These are phyloP conservation scores for Xylophagus ater DNA, from an alignment of 2,888 invertebrate species.

Conservation along the genomic window DNA sequence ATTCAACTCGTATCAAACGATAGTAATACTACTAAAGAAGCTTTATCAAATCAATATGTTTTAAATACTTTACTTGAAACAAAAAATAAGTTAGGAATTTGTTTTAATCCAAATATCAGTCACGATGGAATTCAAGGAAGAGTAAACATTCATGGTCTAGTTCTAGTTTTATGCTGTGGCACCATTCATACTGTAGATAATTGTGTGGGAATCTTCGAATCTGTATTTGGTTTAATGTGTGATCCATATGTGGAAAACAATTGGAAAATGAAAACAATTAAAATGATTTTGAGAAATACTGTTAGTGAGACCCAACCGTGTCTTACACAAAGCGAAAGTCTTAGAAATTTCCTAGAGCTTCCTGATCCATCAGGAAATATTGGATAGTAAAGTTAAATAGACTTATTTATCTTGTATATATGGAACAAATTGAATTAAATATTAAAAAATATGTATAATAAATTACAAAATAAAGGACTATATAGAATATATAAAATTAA, in stretches of 20 bases:
- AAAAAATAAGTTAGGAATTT: constrained; percentile 39
- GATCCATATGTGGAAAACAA: constrained; percentile 52
- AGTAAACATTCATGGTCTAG: constrained; percentile 50
- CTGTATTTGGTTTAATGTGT: constrained; percentile 49
- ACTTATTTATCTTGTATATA: too few species aligned
- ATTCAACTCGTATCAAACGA: constrained; percentile 24
- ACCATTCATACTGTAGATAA: constrained; percentile 45
- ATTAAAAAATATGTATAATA: too few species aligned
- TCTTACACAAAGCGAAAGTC: constrained; percentile 1
- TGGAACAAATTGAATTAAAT: too few species aligned
- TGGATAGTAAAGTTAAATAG: too few species aligned
- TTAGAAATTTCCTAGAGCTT: constrained; percentile 1
- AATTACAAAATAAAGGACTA: too few species aligned
- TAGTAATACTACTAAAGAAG: constrained; percentile 24
- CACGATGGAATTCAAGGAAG: constrained; percentile 47
- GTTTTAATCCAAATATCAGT: constrained; percentile 50
- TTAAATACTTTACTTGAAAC: constrained; percentile 33
- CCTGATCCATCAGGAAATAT: constrained; percentile 3
- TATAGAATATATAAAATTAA: too few species aligned
- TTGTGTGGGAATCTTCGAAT: constrained; percentile 53
- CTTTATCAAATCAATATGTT: constrained; percentile 24
- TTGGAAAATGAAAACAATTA: constrained; percentile 54
- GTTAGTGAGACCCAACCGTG: not conserved
- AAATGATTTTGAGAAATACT: constrained; percentile 39
- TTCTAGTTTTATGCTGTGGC: constrained; percentile 50